Percentiles rank a stretch among this genome's conserved stretches.
These are phyloP conservation scores for Anser brachyrhynchus DNA, from an alignment of 2,113 vertebrate genomes.

Conservation along the genomic window DNA sequence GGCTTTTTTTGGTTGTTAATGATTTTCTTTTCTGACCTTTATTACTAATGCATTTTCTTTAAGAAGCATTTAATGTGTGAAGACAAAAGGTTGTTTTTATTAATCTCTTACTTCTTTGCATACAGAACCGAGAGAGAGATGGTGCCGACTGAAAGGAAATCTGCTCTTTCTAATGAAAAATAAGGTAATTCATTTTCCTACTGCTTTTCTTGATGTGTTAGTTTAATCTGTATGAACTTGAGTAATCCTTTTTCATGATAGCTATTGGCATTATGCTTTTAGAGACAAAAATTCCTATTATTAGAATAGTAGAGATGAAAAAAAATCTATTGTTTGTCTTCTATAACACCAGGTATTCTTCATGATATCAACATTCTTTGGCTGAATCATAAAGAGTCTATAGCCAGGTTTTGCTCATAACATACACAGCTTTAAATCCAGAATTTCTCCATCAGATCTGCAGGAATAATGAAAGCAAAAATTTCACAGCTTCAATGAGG, in stretches of 20 bases:
- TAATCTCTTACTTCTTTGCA: conserved; percentile 69
- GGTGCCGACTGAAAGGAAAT: conserved; percentile 75
- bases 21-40: conserved; percentile 74
- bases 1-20: conserved; percentile 62
- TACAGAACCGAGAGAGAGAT: conserved; percentile 77
- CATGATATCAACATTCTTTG: neutral
- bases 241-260: conserved; percentile 7
- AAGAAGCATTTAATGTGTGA: conserved; percentile 64
- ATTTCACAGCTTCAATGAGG: neutral
- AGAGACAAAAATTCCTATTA: neutral
- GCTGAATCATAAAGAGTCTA: neutral
- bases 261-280: conserved; percentile 27
- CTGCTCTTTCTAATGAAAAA: conserved; percentile 76
- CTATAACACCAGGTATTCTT: neutral
- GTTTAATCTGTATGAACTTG: neutral
- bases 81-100: conserved; percentile 68
- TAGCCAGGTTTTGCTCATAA: neutral
- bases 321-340: neutral
- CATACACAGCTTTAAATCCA: neutral
- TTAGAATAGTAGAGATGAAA: neutral
- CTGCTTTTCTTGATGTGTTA: neutral
- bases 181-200: conserved; percentile 72
- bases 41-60: conserved; percentile 71
- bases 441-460: neutral
- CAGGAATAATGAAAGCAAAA: neutral